Base-by-base conservation (phyloP, 2,797 vertebrate genomes). In the Danio jaintianensis region DNA sequence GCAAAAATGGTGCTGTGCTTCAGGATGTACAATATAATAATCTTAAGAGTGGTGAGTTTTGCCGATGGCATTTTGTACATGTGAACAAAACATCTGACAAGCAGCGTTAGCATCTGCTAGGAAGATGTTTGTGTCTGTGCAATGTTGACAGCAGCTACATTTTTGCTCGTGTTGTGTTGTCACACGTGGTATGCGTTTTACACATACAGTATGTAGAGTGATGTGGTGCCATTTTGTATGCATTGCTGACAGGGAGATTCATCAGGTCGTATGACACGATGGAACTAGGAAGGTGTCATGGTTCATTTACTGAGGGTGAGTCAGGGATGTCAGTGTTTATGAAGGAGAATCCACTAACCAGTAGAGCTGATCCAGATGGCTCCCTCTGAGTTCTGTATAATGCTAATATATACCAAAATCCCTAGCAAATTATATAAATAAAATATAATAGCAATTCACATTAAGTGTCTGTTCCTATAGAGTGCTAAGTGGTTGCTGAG, bases 281-380 rank as follows among this genome's bases (percentile, higher is more conserved):
- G 67, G 68, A 63, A 62, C 43, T 45, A 71, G 47, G 62, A 79
- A 71, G 56, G 56, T 52, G 56, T 79, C 77, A 71, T 0, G 45
- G 47, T 71, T 12, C 8, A 22, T 77, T 77, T 62, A 42, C 15
- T 4, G 15, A 42, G 29, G 22, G 36, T 16, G 20, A 62, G 58
- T 79, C 38, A 38, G 36, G 56, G 47, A 59, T 59, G 45, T 59
- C 29, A 40, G n/a, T 68, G 53, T 42, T 52, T 45, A 50, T 75
- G 40, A 73, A 75, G 50, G 29, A 38, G 29, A 52, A 62, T 68
- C 40, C 7, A 8, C 13, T 15, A 47, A 47, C 13, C 50, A 12
- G 18, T 12, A 7, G 10, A 52, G 56, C 29, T 62, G 50, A 63
- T 63, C 29, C 18, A 38, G 11, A 52, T 66, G 36, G 8, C 12